Conservation (phyloP, 2,888 invertebrate species). For the Tipula lateralis region DNA sequence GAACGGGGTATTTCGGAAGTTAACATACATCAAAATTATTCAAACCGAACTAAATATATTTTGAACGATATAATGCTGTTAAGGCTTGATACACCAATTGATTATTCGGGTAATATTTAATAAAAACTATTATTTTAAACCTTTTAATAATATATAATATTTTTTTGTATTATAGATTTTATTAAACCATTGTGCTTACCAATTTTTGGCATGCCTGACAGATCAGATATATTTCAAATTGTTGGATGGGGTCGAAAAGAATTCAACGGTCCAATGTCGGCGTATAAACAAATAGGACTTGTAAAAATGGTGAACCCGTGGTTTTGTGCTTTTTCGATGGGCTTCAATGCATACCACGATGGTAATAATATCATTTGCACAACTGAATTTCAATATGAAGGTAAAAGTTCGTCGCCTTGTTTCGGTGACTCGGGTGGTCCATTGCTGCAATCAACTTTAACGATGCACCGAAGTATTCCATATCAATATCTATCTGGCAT, state of each 20-base stretch:
- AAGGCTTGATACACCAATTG: not conserved
- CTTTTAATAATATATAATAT: not conserved
- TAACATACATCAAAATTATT: not conserved
- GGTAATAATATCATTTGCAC: not conserved
- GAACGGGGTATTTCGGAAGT: not conserved
- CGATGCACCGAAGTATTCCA: not conserved
- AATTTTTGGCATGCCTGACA: not conserved
- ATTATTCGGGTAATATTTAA: not conserved
- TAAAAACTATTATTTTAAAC: not conserved
- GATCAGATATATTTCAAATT: not conserved
- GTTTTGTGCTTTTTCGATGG: not conserved
- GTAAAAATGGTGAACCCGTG: not conserved
- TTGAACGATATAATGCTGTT: not conserved
- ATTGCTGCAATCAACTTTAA: not conserved
- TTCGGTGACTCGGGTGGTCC: not conserved
- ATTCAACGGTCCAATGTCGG: not conserved
- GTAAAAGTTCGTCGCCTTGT: not conserved
- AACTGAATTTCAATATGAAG: not conserved
- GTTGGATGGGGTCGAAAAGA: not conserved
- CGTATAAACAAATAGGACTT: not conserved
- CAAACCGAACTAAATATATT: not conserved
- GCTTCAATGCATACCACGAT: not conserved
- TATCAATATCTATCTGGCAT: slow-evolving; percentile 43
- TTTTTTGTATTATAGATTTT: not conserved
- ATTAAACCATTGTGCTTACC: not conserved